Evolutionary conservation across 2,888 invertebrate genomes (phyloP), one percentile per base, ranked within the genome.

Genomic region (Subacronicta megacephala): DNA sequence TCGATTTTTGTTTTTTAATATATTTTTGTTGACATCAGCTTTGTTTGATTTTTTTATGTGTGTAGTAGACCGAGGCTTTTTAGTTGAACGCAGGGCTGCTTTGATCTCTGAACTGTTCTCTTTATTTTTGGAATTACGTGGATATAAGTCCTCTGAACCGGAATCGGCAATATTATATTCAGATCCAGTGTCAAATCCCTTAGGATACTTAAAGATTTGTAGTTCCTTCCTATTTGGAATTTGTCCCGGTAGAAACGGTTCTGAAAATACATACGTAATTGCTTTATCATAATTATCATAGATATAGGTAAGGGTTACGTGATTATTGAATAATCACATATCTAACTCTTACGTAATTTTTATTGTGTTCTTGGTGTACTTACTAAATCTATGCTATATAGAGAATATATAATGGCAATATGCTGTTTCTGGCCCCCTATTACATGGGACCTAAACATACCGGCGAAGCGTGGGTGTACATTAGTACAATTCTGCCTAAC

Each of bases 211-310:
- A n/a, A 1, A 1, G 5, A n/a, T n/a, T n/a, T 31, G 31, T 4
- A 3, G n/a, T 6, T 9, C 1, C 10, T 37, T 38, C 18, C 7
- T 26, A 5, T 7, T 46, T n/a, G 29, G 20, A 7, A 51, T 3
- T 38, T 53, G 38, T 6, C 61, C 56, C 17, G 62, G 53, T 17
- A 54, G 0, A 31, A 72, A 72, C 41, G 72, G 68, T 15, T 40
- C 72, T 72, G 40, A 36, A 62, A 63, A 12, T 7, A 36, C 0
- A n/a, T 29, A n/a, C 12, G 20, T 26, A 20, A 6, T 20, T 20
- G 20, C 7, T 20, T 1, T 6, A 20, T 20, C 7, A 20, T 4
- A 20, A n/a, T n/a, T n/a, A n/a, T n/a, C n/a, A n/a, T n/a, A n/a
- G n/a, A n/a, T n/a, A n/a, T n/a, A n/a, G n/a, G n/a, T n/a, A n/a